Evolutionary conservation across 2,797 vertebrate genomes (phyloP), one percentile per base, ranked within the genome.

Genomic region (Dallia pectoralis): DNA sequence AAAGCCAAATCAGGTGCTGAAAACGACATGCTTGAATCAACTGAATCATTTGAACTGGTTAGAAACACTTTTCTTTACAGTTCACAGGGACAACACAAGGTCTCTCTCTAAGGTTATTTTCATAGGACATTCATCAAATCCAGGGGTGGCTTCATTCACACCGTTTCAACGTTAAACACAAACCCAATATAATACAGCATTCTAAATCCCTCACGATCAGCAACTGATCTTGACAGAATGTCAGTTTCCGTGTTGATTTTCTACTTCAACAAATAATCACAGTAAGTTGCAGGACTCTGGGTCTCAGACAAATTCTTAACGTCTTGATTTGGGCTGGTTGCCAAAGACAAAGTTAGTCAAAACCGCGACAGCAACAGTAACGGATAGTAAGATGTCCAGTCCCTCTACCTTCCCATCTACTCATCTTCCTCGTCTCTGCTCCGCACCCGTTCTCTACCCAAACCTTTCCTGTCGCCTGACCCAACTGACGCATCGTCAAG

Each of bases 401-500:
- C 71, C 73, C 79, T 68, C 61, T n/a, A n/a, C 61, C 71, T 53
- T 69, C 61, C 14, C 67, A 51, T 66, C 22, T 40, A 61, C n/a
- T 68, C 74, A 32, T 70, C 73, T 40, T 56, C 61, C 15, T 65
- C n/a, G 16, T 81, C 66, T 29, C 68, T 74, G 30, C 25, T 67
- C 69, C 5, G 19, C 48, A 29, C 22, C 62, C 12, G 65, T 25
- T 12, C 68, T 53, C 32, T 47, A 15, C 25, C 64, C 8, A 4
- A 33, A 27, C 47, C 32, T 2, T 32, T 68, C 59, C 67, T 9
- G 36, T 67, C 71, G 2, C 27, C 16, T 6, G 16, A 29, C 69
- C 77, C 79, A 0, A 63, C 30, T 40, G 70, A 76, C 12, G 29
- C 40, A 59, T 77, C 80, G 44, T 88, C 87, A 70, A 88, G 84